phyloP scores from a whole-genome alignment of 2,113 vertebrate genomes.

The Tautogolabrus adspersus region DNA sequence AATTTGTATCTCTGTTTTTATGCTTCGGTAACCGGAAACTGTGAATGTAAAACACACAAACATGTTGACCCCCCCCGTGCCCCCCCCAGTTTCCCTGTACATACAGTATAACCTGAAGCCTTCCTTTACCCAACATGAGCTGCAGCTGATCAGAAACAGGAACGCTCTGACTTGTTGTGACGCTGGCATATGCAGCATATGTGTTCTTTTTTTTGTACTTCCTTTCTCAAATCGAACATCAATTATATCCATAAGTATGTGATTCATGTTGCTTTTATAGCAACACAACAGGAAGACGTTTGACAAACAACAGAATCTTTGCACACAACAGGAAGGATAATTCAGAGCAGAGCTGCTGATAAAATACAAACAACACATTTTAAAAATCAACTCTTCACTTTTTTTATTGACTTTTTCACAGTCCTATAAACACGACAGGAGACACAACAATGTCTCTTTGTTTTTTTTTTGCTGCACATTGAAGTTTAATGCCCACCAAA shows the following conservation, averaged over 20 bases:
- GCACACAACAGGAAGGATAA: neutral
- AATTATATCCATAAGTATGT: neutral
- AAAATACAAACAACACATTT: constrained; percentile 43
- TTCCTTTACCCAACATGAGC: neutral
- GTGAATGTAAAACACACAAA: constrained; percentile 34
- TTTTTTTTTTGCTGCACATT: neutral
- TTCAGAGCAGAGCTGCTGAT: neutral
- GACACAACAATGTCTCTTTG: neutral
- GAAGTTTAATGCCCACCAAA: neutral
- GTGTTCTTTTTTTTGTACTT: neutral
- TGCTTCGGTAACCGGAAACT: constrained; percentile 34
- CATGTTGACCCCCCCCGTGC: neutral
- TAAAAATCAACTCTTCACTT: constrained; percentile 2
- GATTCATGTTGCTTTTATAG: neutral
- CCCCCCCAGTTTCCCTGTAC: too few relatives aligned
- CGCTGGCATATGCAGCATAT: neutral
- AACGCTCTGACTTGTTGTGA: neutral
- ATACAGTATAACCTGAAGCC: too few relatives aligned
- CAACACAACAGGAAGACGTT: neutral
- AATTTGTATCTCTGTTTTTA: neutral
- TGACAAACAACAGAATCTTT: neutral
- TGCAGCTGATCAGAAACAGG: neutral
- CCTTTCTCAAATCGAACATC: neutral
- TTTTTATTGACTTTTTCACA: constrained; percentile 31
- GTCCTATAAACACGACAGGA: constrained; percentile 4